Evolutionary conservation across 2,888 invertebrate genomes (phyloP), one percentile per base, ranked within the genome.

Genomic region (Scelioninae gen. 1): DNA sequence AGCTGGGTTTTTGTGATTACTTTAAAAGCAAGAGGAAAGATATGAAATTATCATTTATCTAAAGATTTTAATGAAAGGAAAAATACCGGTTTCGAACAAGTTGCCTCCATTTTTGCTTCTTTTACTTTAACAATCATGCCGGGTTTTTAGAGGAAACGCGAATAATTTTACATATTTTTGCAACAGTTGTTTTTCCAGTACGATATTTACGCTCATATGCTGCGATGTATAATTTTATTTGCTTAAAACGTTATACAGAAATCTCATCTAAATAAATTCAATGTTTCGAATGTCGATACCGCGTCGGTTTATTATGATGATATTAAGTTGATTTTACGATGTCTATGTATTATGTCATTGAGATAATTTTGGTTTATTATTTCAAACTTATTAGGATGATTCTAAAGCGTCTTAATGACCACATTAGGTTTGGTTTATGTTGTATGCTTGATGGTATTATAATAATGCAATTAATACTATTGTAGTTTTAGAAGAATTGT

Each of bases 301-400:
- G 51, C 31, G 43, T 9, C 40, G 71, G 65, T 82, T 82, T 76
- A 82, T 76, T 71, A 71, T 76, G 58, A 76, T 55, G 63, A 71
- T 82, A 76, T 71, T 76, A 76, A 56, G 71, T 76, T 76, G 65
- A 82, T 82, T 76, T 82, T 71, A 82, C 58, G 75, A 65, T 49
- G 71, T 71, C 81, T n/a, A n/a, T 81, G 72, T 65, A 81, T 71
- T 55, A 81, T 81, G 65, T 69, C 75, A 76, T 76, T 81, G 62
- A 76, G 74, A 81, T 82, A 82, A 82, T 76, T 71, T 82, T 76
- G 63, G 71, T 82, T 82, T 76, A 82, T 76, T 71, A 71, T 76
- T 82, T 66, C 71, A 60, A 66, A 82, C 69, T 81, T 81, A 81
- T 81, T 75, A 63, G 68, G 75, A 81, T 75, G 69, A 75, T 75